Evolutionary conservation across 1,140 invertebrate genomes (phyloP), one percentile per base, ranked within the genome.

Genomic region (Brachionus angularis): DNA sequence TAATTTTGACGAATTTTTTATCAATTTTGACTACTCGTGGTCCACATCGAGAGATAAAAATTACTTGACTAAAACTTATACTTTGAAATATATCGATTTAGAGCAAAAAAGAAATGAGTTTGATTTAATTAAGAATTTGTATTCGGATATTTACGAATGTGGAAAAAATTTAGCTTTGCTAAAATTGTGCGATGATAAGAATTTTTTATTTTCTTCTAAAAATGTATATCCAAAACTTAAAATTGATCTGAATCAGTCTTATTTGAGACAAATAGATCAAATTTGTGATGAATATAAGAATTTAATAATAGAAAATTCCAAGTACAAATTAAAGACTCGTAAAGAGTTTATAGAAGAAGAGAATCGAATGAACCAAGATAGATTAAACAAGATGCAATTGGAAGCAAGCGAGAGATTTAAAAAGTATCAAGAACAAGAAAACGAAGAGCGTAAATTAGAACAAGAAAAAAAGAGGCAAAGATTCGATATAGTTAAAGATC

Each of bases 1-100:
- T 25, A 46, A 46, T 34, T 67, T 36, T 36, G 62, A 67, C 23
- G 18, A 67, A 67, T 67, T 67, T 50, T 67, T 67, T 34, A 67
- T 67, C 10, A 18, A 25, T 33, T n/a, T 27, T 12, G 23, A 50
- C 25, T n/a, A 16, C 4, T 18, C 23, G 12, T 46, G 21, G 16
- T 1, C 31, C 1, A 36, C 2, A 7, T 42, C 25, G 14, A 12
- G 27, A 47, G 29, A 34, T 29, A n/a, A 29, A 27, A 27, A 67
- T 25, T 46, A 47, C 47, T 49, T 67, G 2, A 8, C 4, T 33
- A 67, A 47, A 46, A 42, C 42, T 47, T 67, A 27, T 34, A 46
- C 12, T 18, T 27, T 67, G 5, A 67, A 67, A 16, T 39, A 46
- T 27, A 44, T 47, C 18, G 25, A 14, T 52, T 14, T 12, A 31